Percentiles rank a stretch among this genome's conserved stretches.
Conservation (phyloP, 2,113 vertebrate species). For the Melanocharis versteri region DNA sequence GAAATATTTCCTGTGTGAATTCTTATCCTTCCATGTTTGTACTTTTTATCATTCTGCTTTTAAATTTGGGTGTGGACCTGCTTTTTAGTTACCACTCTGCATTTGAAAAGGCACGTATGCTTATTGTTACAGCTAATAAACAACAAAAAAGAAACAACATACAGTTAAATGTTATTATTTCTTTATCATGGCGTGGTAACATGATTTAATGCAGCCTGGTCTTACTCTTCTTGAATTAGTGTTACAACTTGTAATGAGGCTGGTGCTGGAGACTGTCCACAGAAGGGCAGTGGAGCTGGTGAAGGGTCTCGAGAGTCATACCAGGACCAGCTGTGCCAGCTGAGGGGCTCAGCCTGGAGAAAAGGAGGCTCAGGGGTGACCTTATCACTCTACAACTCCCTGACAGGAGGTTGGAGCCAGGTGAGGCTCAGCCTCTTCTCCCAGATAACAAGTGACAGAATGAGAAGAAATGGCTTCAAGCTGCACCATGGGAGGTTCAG, state of each 20-base stretch:
- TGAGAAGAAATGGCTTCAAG: fast-evolving
- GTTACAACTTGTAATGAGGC: neutral
- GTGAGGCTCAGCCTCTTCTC: neutral
- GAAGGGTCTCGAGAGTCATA: neutral
- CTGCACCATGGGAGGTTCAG: neutral
- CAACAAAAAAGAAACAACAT: neutral
- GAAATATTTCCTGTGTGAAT: neutral
- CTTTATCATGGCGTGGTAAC: neutral
- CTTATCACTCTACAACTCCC: neutral
- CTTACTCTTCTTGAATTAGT: neutral
- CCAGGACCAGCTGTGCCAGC: neutral
- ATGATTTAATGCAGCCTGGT: neutral
- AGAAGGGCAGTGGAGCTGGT: neutral
- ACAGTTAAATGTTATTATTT: neutral
- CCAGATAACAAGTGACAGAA: neutral
- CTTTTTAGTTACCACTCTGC: neutral
- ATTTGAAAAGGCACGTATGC: neutral
- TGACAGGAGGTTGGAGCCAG: neutral
- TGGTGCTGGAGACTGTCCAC: neutral
- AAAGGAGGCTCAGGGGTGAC: neutral
- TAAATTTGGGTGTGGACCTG: neutral
- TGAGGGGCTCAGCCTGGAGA: neutral
- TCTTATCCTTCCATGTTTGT: neutral
- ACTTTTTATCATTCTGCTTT: neutral
- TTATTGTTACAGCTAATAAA: neutral